These are phyloP conservation scores for Drosophila parthenogenetica DNA, from an alignment of 2,888 invertebrate genomes.

Conservation along the genomic window DNA sequence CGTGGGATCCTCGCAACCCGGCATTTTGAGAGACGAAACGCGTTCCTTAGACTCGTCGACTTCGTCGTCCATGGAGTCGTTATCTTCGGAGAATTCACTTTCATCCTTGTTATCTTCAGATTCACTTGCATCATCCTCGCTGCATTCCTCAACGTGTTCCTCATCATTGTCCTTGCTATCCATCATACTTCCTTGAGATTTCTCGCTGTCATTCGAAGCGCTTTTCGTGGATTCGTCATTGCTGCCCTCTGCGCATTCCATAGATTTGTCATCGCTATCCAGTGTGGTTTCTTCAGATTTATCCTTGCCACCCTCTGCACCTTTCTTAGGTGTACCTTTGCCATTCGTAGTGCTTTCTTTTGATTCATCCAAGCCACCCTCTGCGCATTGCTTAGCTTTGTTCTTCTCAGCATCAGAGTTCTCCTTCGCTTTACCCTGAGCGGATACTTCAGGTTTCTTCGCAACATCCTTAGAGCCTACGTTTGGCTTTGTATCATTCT, in stretches of 20 bases:
- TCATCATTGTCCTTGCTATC: too few relatives aligned
- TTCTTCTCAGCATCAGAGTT: not conserved
- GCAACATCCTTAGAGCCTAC: too few relatives aligned
- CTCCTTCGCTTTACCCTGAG: not conserved
- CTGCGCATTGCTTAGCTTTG: not conserved
- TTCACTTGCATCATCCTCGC: not conserved
- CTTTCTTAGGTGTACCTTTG: not conserved
- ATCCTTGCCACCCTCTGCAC: not conserved
- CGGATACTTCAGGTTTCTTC: not conserved
- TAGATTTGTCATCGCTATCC: not conserved
- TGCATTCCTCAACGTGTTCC: not conserved
- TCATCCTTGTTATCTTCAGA: not conserved
- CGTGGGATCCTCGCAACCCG: not conserved
- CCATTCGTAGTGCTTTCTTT: not conserved
- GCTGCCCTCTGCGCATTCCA: not conserved
- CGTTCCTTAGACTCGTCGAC: not conserved
- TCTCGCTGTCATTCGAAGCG: too few relatives aligned
- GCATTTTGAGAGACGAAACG: slow-evolving; percentile 1
- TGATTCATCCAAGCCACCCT: not conserved
- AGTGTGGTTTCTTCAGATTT: not conserved
- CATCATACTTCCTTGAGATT: not conserved
- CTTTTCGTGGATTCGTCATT: not conserved
- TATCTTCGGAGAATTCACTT: not conserved
- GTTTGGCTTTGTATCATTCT: not conserved
- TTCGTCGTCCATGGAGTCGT: not conserved